phyloP scores from a whole-genome alignment of 2,888 invertebrate species.

The Coelinius sp. region DNA sequence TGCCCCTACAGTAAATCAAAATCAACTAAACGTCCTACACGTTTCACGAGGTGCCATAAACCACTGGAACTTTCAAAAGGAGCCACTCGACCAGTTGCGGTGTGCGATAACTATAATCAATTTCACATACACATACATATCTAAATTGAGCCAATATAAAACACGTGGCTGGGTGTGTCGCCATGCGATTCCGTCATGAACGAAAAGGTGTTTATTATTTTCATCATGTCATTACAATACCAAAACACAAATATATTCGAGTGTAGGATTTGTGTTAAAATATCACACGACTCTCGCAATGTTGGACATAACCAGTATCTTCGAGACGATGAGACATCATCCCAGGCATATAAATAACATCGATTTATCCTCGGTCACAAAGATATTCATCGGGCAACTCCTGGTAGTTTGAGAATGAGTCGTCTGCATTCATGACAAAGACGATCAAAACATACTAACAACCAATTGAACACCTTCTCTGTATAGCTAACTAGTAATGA shows the following conservation, averaged over 20 bases:
- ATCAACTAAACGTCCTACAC: neutral
- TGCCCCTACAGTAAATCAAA: neutral
- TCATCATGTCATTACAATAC: neutral
- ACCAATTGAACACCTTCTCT: neutral
- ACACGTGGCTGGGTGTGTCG: constrained; percentile 23
- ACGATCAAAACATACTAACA: constrained; percentile 16
- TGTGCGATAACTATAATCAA: neutral
- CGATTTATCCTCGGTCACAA: constrained; percentile 59
- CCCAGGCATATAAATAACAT: constrained; percentile 65
- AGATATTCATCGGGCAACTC: constrained; percentile 59
- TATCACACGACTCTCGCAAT: neutral
- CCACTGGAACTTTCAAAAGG: neutral
- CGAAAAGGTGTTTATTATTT: constrained; percentile 10
- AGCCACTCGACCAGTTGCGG: neutral
- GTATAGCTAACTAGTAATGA: neutral
- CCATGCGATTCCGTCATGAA: constrained; percentile 1
- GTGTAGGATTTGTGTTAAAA: neutral
- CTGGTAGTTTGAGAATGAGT: neutral
- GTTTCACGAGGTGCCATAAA: neutral
- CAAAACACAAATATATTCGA: neutral
- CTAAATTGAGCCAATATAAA: neutral
- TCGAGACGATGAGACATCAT: constrained; percentile 62
- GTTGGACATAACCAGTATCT: neutral
- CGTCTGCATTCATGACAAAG: constrained; percentile 4
- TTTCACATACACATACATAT: too few species aligned